These are phyloP conservation scores for Pachydiplax longipennis DNA, from an alignment of 2,888 invertebrate species.

Conservation along the genomic window DNA sequence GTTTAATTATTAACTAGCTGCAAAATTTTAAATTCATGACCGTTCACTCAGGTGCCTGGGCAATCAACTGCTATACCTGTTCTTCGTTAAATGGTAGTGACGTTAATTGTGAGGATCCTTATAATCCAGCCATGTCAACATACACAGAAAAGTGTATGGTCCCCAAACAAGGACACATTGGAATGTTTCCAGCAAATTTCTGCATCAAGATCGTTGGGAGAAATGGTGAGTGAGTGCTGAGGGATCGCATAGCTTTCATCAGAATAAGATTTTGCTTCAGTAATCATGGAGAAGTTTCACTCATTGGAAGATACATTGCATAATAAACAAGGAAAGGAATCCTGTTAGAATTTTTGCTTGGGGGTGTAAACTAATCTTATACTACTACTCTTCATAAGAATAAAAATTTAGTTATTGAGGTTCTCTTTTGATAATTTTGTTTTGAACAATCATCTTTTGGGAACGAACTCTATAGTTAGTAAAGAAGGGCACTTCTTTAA, in stretches of 20 bases:
- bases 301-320: no score
- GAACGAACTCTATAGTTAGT: no score
- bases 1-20: background rate
- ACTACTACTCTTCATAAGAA: no score
- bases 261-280: no score
- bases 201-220: slow-evolving; percentile 64
- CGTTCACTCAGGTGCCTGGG: slow-evolving; percentile 35
- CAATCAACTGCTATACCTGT: slow-evolving; percentile 64
- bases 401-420: no score
- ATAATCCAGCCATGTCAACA: slow-evolving; percentile 60
- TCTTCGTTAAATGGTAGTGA: slow-evolving; percentile 62
- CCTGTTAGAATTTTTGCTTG: no score
- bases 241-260: background rate
- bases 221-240: slow-evolving; percentile 56
- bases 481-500: no score
- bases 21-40: background rate
- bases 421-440: no score
- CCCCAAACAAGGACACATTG: slow-evolving; percentile 61
- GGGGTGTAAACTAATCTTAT: no score
- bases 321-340: no score
- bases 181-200: slow-evolving; percentile 64
- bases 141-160: slow-evolving; percentile 61
- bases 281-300: no score
- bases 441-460: no score
- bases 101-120: slow-evolving; percentile 62